Evolutionary conservation across 23 tunicate species (phyloP), one percentile per base, ranked within the genome.

Genomic region (Trididemnum miniatum): DNA sequence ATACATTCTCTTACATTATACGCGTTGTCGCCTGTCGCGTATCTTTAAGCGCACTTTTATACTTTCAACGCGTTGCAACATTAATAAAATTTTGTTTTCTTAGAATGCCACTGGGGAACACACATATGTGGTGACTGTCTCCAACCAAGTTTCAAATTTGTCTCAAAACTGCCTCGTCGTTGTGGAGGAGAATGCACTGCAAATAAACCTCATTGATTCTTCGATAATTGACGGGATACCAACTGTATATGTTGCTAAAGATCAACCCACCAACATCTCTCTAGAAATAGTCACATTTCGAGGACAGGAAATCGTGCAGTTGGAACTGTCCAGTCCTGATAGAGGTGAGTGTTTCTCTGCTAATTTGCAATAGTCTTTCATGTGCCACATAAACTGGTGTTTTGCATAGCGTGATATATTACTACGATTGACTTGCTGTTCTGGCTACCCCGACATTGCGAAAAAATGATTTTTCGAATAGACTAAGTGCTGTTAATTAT

Each of bases 221-320:
- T 32, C 40, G 37, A 2, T 34, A 24, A 27, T 77, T 7, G 67
- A 77, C 26, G 82, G 82, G n/a, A 18, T 52, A 4, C 28, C 35
- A 5, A 34, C 5, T 25, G 40, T 77, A 3, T 77, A 77, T 31
- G 65, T 77, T 37, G 66, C 26, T 7, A 77, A 54, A 31, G 40
- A 54, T 26, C 22, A 3, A 28, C n/a, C 40, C n/a, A 57, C 67
- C 27, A 77, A 77, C 67, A 12, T 77, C 39, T 29, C 82, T 30
- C 23, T 77, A 3, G 36, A 77, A 27, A 27, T 77, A 2, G 23
- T 1, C 54, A 36, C 33, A n/a, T 2, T 15, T 67, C 20, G 22
- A 9, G 82, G 82, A 15, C 25, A 51, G 38, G 82, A 54, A 32
- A 67, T 15, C 15, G 54, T 44, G 9, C 15, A 9, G 9, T 15